These are phyloP conservation scores for Melanotaenia parkinsoni DNA, from an alignment of 2,797 vertebrate species.

Conservation along the genomic window DNA sequence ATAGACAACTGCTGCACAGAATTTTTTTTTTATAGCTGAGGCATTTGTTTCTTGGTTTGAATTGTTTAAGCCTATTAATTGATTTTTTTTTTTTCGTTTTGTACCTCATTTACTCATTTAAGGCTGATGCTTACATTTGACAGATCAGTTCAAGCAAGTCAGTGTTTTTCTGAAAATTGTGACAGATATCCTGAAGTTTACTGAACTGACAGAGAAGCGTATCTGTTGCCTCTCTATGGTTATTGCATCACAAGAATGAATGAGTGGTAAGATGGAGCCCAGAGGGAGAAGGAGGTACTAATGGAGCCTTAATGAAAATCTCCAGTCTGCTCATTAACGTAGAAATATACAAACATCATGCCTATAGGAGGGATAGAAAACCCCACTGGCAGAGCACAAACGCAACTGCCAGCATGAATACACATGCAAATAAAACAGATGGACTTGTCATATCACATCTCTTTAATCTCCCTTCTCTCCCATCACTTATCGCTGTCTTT, in stretches of 20 bases:
- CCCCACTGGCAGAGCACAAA: not conserved
- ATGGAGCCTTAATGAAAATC: constrained; percentile 73
- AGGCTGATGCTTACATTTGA: constrained; percentile 17
- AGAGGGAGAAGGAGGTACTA: constrained; percentile 50
- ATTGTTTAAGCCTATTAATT: constrained; percentile 24
- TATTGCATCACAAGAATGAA: constrained; percentile 62
- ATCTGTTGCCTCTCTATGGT: constrained; percentile 24
- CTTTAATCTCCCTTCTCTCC: constrained; percentile 28
- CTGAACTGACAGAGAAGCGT: constrained; percentile 34
- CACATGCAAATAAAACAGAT: constrained; percentile 43
- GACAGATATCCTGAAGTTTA: constrained; percentile 21
- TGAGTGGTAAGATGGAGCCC: constrained; percentile 36
- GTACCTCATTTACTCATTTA: constrained; percentile 13
- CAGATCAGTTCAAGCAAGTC: constrained; percentile 19
- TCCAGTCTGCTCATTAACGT: constrained; percentile 67
- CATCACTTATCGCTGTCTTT: constrained; percentile 27
- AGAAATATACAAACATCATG: constrained; percentile 48
- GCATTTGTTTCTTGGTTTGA: constrained; percentile 12
- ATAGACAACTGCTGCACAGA: constrained; percentile 18
- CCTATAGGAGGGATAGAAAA: constrained; percentile 20
- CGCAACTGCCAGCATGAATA: constrained; percentile 9
- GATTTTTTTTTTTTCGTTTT: constrained; percentile 28
- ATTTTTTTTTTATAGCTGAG: constrained; percentile 34
- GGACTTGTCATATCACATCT: constrained; percentile 47
- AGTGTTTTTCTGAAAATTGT: constrained; percentile 15